Percentiles rank a stretch among this genome's conserved stretches.
phyloP scores from a whole-genome alignment of 2,888 invertebrate species.

The Allacma fusca region DNA sequence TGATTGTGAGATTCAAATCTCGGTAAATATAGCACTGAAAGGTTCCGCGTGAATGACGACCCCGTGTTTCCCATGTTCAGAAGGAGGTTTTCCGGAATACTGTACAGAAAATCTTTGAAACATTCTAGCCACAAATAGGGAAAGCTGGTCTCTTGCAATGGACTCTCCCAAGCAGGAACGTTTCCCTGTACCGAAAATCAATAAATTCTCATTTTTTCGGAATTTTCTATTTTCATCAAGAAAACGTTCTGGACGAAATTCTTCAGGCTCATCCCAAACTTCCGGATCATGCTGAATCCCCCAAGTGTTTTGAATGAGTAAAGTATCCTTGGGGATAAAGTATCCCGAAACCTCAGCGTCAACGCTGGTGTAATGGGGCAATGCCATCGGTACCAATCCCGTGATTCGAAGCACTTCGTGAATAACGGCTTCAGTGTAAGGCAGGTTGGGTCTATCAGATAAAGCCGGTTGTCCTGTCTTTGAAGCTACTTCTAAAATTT shows the following conservation, averaged over 20 bases:
- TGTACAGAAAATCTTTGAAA: neutral
- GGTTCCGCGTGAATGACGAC: neutral
- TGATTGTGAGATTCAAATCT: too few species aligned
- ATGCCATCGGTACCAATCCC: neutral
- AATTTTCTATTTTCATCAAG: neutral
- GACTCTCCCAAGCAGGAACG: neutral
- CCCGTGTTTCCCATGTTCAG: neutral
- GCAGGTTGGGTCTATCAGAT: neutral
- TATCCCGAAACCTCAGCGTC: neutral
- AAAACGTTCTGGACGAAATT: neutral
- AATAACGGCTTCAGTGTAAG: slow-evolving; percentile 11
- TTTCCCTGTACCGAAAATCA: neutral
- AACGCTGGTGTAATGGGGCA: neutral
- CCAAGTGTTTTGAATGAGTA: neutral
- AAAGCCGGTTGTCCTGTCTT: neutral
- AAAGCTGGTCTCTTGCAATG: neutral
- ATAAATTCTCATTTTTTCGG: neutral
- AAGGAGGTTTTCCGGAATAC: neutral
- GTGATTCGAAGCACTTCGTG: neutral
- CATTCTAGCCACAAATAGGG: neutral
- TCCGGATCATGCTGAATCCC: neutral
- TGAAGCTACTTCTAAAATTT: neutral
- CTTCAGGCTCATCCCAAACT: neutral
- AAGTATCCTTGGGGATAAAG: slow-evolving; percentile 2
- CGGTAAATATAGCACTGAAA: neutral